A percentile compares a stretch with the other conserved stretches of the same genome.
Evolutionary conservation across 1,140 invertebrate species (phyloP).

Genomic region (Teleopsis dalmanni): DNA sequence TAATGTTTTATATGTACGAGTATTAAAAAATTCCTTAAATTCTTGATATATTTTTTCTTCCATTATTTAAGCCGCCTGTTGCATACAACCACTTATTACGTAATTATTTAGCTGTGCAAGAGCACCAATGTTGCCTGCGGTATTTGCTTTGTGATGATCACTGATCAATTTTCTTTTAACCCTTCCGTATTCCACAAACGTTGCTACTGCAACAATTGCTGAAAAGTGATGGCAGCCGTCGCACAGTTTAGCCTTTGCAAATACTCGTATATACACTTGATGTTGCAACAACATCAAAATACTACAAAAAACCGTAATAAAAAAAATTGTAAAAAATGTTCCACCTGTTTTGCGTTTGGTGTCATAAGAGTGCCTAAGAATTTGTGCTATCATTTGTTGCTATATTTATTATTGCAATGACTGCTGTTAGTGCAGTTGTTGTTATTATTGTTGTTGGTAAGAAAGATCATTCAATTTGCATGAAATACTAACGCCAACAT

Average conservation of each 20-base stretch:
- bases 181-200: background rate
- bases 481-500: background rate
- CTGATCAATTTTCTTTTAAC: slow-evolving; percentile 5
- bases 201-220: slow-evolving; percentile 7
- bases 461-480: slow-evolving; percentile 9
- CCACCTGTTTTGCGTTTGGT: slow-evolving; percentile 3
- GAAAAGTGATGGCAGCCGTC: background rate
- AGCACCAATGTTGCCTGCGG: slow-evolving; percentile 5
- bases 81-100: slow-evolving; percentile 7
- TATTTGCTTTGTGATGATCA: background rate
- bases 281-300: background rate
- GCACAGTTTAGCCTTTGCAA: background rate
- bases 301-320: background rate
- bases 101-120: slow-evolving; percentile 9
- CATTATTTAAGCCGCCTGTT: no score
- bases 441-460: slow-evolving; percentile 5
- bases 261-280: background rate
- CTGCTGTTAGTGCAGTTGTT: background rate
- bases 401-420: background rate
- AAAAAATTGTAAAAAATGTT: background rate
- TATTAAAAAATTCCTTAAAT: no score
- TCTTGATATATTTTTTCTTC: no score
- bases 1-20: no score
- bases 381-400: no score
- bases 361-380: slow-evolving; percentile 3